Base-by-base conservation (phyloP, 2,113 vertebrate genomes). In the Lethenteron reissneri region DNA sequence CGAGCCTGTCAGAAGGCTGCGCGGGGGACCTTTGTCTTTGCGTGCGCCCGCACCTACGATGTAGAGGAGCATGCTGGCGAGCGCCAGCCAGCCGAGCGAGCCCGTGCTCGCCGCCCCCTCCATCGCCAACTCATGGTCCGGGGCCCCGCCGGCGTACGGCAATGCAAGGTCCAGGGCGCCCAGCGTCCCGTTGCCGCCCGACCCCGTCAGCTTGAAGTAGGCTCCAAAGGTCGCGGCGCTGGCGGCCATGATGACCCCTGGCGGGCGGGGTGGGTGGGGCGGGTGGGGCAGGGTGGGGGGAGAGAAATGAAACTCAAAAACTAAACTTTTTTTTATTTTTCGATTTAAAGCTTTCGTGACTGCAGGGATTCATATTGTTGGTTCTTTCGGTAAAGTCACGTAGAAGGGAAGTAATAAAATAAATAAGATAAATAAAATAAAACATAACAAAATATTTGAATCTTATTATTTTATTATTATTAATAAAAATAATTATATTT, bases 41-140 rank as follows among this genome's bases (percentile, higher is more conserved):
- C 41, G 41, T 41, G 41, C 41, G 41, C 41, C 41, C 82, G 82
- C 71, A 95, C 92, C 90, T 57, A 85, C 77, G 59, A 95, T 88
- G 73, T 92, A 96, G 74, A 92, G 72, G 3, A 83, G 84, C 80
- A 90, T 80, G 80, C 89, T 90, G 76, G 78, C 75, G 70, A 96
- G 81, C 0, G 92, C 87, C 74, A 96, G 75, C 90, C 89, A 92
- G 62, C 86, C 75, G 74, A 90, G 78, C 25, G 64, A 68, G n/a
- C 64, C 64, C 2, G n/a, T n/a, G 41, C 41, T 41, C 41, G 41
- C 41, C 41, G 5, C 41, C 41, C 41, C 41, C 41, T 41, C 41
- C 41, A 41, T 41, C 41, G 41, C 41, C 41, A 41, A 41, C 41
- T 5, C 41, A 70, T 79, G 76, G 3, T 72, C 7, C 1, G 76